These are phyloP conservation scores for Emberiza fucata DNA, from an alignment of 2,113 vertebrate species.

Conservation along the genomic window DNA sequence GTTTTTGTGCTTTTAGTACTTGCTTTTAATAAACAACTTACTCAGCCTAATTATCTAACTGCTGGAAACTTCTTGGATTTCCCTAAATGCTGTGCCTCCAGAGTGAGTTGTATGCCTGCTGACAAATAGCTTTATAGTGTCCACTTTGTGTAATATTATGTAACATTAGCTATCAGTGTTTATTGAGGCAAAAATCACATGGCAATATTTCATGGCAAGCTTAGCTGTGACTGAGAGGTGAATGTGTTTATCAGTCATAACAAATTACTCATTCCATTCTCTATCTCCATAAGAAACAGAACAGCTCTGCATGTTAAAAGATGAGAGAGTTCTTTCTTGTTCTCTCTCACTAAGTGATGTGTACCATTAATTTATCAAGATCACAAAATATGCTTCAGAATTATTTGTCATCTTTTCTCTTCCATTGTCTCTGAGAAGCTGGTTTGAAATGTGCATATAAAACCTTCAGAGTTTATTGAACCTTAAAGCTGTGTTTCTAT, in stretches of 20 bases:
- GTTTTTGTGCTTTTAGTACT: neutral
- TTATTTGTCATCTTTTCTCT: neutral
- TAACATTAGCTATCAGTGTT: neutral
- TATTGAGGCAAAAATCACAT: neutral
- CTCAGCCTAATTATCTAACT: neutral
- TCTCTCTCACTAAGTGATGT: neutral
- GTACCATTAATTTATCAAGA: neutral
- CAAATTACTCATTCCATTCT: neutral
- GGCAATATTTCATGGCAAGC: neutral
- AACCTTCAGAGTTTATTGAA: neutral
- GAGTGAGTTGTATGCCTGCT: neutral
- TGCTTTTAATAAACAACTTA: neutral
- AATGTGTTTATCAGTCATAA: neutral
- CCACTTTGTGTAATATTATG: neutral
- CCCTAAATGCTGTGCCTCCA: neutral
- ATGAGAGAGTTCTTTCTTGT: neutral
- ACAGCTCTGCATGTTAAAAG: neutral
- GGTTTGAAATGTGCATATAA: neutral
- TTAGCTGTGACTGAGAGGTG: neutral
- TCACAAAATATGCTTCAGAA: neutral
- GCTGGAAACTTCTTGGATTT: neutral
- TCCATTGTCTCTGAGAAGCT: neutral
- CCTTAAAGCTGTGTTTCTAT: neutral
- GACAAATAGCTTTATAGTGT: neutral
- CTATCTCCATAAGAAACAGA: neutral